Conservation (phyloP, 2,113 vertebrate species). For the Muntiacus reevesi region DNA sequence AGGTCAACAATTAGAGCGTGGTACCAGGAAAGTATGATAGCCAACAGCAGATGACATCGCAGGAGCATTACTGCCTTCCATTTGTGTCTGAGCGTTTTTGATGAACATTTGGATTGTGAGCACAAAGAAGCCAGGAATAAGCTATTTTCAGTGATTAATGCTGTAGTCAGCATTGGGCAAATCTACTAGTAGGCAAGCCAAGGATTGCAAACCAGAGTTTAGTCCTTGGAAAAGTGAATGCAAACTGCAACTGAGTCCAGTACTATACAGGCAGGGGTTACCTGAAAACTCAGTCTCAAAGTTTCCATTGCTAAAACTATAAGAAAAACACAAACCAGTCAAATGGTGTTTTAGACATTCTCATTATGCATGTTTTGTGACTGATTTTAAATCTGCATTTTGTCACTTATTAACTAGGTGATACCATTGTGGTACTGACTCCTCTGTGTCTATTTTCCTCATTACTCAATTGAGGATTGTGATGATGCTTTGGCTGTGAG, state of each 20-base stretch:
- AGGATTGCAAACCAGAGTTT: background rate
- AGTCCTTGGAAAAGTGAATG: background rate
- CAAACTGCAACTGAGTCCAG: background rate
- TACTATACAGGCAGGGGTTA: background rate
- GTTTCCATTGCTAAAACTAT: background rate
- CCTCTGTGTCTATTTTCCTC: background rate
- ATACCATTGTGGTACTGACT: background rate
- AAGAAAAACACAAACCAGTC: background rate
- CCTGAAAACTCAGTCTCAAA: background rate
- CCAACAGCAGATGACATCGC: background rate
- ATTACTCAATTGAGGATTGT: background rate
- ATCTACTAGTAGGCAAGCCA: background rate
- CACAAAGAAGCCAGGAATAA: background rate
- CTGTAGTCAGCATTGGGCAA: background rate
- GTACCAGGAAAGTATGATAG: background rate
- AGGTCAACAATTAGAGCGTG: background rate
- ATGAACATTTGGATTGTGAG: background rate
- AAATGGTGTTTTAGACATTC: background rate
- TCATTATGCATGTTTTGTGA: background rate
- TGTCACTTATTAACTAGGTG: background rate
- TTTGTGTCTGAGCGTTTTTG: background rate
- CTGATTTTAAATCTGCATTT: background rate
- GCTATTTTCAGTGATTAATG: background rate
- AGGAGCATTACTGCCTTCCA: background rate
- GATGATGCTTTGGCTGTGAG: background rate